phyloP scores from a whole-genome alignment of 1,140 invertebrate species.

The Teleogryllus occipitalis region DNA sequence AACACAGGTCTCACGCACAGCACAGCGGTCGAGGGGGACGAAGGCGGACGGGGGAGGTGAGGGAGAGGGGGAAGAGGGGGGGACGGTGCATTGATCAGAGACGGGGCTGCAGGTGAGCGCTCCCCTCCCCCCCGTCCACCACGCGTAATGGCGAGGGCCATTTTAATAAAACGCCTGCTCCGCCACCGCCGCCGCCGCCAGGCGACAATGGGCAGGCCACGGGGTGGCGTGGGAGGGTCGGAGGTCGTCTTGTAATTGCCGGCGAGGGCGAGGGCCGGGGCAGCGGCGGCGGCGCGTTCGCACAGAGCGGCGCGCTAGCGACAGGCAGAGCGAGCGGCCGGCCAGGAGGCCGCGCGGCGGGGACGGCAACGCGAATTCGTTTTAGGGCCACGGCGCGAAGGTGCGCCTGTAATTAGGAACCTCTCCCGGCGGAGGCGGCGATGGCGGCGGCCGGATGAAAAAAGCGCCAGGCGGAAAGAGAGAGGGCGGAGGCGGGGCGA shows the following conservation, averaged over 20 bases:
- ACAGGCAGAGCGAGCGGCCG: background rate
- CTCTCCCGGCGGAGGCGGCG: background rate
- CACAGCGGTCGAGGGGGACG: background rate
- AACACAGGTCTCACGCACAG: background rate
- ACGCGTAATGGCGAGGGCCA: background rate
- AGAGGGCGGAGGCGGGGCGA: background rate
- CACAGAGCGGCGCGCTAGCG: too few species aligned
- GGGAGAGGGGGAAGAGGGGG: too few species aligned
- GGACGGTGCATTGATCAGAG: background rate
- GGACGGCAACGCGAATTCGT: background rate
- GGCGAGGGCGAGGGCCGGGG: constrained; percentile 8
- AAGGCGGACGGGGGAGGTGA: background rate
- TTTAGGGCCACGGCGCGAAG: background rate
- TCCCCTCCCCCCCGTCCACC: background rate
- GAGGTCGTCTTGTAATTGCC: background rate
- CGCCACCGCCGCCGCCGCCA: background rate
- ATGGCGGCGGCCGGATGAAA: background rate
- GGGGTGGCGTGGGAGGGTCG: background rate
- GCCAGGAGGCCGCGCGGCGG: background rate
- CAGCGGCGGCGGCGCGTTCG: background rate
- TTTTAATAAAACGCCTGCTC: background rate
- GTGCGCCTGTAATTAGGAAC: background rate
- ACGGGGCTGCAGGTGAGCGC: background rate
- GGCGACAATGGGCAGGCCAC: constrained; percentile 8
- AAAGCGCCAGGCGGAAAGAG: background rate